Evolutionary conservation across 2,888 invertebrate species (phyloP), one percentile per base, ranked within the genome.

Genomic region (Chrysolina haemoptera): DNA sequence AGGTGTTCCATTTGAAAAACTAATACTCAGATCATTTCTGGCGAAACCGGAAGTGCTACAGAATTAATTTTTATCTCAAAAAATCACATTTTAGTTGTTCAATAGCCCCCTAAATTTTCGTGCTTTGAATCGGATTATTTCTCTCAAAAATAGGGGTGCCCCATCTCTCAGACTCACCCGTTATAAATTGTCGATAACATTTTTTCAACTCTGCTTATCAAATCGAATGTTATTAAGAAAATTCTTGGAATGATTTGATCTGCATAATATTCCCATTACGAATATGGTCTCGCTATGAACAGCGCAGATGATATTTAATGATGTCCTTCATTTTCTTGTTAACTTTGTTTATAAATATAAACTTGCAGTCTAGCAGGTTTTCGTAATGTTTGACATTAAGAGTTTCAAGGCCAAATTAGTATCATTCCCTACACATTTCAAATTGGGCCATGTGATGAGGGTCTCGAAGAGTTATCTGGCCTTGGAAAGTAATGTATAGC

Each of bases 391-490:
- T 41, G 70, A 53, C 35, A 63, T 53, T 55, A 41, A 27, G 48
- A 64, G 50, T 53, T 64, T 41, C 35, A 70, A 70, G 64, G 70
- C 20, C 63, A 70, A 46, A 71, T 46, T 27, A n/a, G 53, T 55
- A 46, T 59, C 16, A 12, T 10, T 48, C 16, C 62, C 12, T 62
- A 35, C 27, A 62, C 46, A 16, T 27, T 20, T 46, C 14, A 53
- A 70, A 59, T 65, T 71, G 70, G 70, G 65, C 59, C 40, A 66
- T 46, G 66, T 65, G 27, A 71, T 69, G 69, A 69, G 69, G 69
- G 69, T 18, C n/a, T 16, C 20, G 53, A 53, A 16, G 53, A 53
- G 20, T 20, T 53, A 20, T 53, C 53, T 53, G 53, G 22, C 53
- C 53, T 53, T 53, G 53, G 53, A 53, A 53, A 22, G 5, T 18